Evolutionary conservation across 2,797 vertebrate genomes (phyloP), one percentile per base, ranked within the genome.

Genomic region (Fistularia commersonii): DNA sequence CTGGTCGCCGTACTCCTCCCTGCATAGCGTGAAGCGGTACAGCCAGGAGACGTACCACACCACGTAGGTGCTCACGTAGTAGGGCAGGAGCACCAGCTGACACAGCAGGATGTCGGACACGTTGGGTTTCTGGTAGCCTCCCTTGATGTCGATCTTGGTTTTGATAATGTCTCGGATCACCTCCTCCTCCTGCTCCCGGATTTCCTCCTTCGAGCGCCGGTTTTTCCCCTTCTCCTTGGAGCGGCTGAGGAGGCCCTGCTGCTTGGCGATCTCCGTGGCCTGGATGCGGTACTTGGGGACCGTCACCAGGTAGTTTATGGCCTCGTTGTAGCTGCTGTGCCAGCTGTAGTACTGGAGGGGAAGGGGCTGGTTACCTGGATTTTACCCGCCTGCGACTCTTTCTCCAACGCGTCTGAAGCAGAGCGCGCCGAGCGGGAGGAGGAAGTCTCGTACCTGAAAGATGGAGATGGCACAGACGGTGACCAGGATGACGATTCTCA

Each of bases 131-230:
- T 98, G 95, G 80, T 97, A 99, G 67, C 96, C 95, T 0, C 97
- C 97, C 74, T 98, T 96, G 73, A 99, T 99, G 83, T 98, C 97
- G 40, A 98, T 97, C 88, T 97, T 98, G 70, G 89, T 98, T 81
- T 97, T 98, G 79, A 99, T 98, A 69, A 99, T 97, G 79, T 95
- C 92, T 4, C 94, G 92, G 73, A 99, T 97, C 53, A 97, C 92
- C 82, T 93, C 93, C 76, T 99, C 96, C 41, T 98, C 95, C 64
- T 98, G 94, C 37, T 96, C 94, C 3, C 93, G 93, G 11, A 95
- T 92, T 88, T 98, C 96, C 62, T 98, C 96, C 71, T 97, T 99
- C 67, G 93, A 91, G 5, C 95, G 88, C 4, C 92, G 93, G 88
- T 92, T 94, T 81, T 92, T 96, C 45, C 96, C 96, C 74, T 93